phyloP scores from a whole-genome alignment of 2,113 vertebrate species.

The Jaculus jaculus region DNA sequence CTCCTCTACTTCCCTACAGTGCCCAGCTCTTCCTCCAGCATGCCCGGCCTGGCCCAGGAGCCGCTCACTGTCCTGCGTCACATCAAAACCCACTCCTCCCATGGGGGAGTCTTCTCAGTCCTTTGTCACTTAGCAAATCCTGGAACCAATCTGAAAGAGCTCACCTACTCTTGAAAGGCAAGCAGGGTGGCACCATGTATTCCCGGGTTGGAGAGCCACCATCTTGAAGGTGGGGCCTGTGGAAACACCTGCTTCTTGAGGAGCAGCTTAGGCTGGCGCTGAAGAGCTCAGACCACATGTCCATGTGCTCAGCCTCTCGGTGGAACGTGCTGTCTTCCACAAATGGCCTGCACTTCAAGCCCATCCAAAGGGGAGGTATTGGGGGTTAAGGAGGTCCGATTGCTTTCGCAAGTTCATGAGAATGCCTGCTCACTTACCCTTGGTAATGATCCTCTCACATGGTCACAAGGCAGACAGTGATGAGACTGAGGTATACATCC shows the following conservation, averaged over 20 bases:
- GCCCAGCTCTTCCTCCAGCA: neutral
- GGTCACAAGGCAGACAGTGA: neutral
- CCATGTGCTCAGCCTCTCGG: neutral
- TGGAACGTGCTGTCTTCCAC: neutral
- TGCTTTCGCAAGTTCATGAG: neutral
- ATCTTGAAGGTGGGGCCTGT: neutral
- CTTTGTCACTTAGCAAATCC: neutral
- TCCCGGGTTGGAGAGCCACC: neutral
- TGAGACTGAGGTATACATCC: neutral
- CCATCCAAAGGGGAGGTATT: neutral
- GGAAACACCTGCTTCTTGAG: neutral
- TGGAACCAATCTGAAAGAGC: neutral
- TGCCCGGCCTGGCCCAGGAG: neutral
- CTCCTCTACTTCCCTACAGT: neutral
- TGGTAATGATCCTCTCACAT: neutral
- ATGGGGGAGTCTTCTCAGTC: too few species aligned
- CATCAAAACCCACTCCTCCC: neutral
- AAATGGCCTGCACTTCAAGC: neutral
- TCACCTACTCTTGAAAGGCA: neutral
- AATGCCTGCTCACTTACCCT: neutral
- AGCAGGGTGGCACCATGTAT: neutral
- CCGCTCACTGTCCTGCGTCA: neutral
- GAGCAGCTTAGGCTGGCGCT: neutral
- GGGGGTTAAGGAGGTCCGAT: neutral
- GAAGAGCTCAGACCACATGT: neutral